These are phyloP conservation scores for Syrmaticus mikado DNA, from an alignment of 2,113 vertebrate species.

Conservation along the genomic window DNA sequence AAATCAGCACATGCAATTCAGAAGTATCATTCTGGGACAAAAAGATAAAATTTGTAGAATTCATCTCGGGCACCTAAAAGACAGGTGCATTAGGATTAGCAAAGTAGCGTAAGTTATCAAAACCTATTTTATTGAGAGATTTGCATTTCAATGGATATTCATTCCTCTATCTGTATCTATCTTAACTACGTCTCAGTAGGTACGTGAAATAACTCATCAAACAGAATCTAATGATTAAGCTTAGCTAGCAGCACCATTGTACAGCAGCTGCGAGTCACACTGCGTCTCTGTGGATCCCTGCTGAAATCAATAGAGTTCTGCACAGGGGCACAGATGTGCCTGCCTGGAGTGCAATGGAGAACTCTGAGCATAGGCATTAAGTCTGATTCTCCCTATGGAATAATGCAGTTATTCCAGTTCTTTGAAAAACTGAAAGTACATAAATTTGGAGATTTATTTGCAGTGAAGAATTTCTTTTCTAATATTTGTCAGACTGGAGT, in stretches of 20 bases:
- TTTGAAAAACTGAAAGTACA: not conserved
- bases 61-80: slow-evolving; percentile 24
- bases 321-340: slow-evolving; percentile 34
- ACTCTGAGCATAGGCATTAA: not conserved
- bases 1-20: slow-evolving; percentile 47
- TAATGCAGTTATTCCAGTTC: not conserved
- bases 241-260: slow-evolving; percentile 15
- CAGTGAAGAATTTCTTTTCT: not conserved
- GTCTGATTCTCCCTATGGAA: not conserved
- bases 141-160: slow-evolving; percentile 67
- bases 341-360: not conserved
- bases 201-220: slow-evolving; percentile 42
- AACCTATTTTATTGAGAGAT: slow-evolving; percentile 36
- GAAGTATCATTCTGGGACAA: slow-evolving; percentile 51
- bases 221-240: slow-evolving; percentile 38
- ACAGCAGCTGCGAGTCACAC: not conserved
- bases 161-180: slow-evolving; percentile 44
- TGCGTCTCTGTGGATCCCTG: not conserved
- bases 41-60: slow-evolving; percentile 53
- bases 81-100: slow-evolving; percentile 21
- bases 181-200: slow-evolving; percentile 50
- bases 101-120: slow-evolving; percentile 28
- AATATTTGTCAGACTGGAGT: not conserved
- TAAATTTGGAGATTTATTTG: slow-evolving; percentile 20
- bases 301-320: slow-evolving; percentile 48